Evolutionary conservation across 2,888 invertebrate species (phyloP), one percentile per base, ranked within the genome.

Genomic region (Oscheius sp.): DNA sequence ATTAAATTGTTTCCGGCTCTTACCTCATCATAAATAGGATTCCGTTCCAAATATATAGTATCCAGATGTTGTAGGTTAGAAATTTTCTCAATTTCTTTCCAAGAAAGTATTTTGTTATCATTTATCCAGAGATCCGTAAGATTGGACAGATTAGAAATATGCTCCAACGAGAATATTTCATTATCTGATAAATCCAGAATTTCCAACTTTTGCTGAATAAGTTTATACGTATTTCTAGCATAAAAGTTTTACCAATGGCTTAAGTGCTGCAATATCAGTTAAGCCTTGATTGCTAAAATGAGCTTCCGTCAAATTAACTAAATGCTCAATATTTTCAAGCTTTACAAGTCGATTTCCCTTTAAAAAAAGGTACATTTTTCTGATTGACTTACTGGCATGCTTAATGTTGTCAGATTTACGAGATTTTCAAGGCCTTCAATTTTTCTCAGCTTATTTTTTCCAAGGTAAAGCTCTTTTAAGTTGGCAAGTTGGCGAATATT

Each of bases 51-150:
- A 88, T 98, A 99, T 61, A 99, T 91, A 0, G 96, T 96, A 64
- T 87, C 84, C 29, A 90, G 84, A 15, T 87, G 84, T 37, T 86
- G 86, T 65, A 90, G 82, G 12, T 87, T 82, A 4, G 90, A 88
- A 50, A 99, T 89, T 64, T 90, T 45, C 15, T 95, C 92, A 1
- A 98, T 86, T 23, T 92, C 92, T 20, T 90, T 90, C 96, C 96
- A 98, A 53, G 92, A 92, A 50, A 91, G 89, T 50, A 98, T 90
- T 80, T 91, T 89, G 88, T 97, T 96, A 88, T 96, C 92, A 87
- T 97, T 97, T 72, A 96, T 88, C 98, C 98, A 98, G 83, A 99
- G 91, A 88, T 98, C 98, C 85, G 94, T 92, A 74, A 99, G 89
- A n/a, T 91, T 89, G 1, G 81, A 87, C 82, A 98, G 90, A 87